Percentiles rank a stretch among this genome's conserved stretches.
These are phyloP conservation scores for Tanypteryx hageni DNA, from an alignment of 2,888 invertebrate species.

Conservation along the genomic window DNA sequence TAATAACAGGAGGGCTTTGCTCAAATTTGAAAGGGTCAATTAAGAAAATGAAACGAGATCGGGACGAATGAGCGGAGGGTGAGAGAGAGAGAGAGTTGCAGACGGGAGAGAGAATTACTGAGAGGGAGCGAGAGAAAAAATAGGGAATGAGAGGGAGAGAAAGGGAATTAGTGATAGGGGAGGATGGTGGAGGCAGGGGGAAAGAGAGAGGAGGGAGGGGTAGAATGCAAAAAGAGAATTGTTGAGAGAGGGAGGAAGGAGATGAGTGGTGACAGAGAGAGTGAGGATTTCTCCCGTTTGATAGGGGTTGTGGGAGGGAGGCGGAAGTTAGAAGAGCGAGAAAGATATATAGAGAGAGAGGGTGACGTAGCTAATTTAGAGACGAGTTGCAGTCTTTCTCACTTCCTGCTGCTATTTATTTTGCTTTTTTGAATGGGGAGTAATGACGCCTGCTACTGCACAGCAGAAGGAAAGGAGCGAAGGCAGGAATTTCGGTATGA, in stretches of 20 bases:
- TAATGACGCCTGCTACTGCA: background rate
- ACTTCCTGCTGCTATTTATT: background rate
- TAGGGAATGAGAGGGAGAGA: background rate
- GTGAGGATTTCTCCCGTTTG: too few species aligned
- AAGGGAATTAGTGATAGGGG: background rate
- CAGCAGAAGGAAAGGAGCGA: background rate
- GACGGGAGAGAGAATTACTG: background rate
- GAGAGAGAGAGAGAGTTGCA: background rate
- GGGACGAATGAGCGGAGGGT: background rate
- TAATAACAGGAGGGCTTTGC: constrained; percentile 1
- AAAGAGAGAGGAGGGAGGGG: too few species aligned
- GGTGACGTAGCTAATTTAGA: background rate
- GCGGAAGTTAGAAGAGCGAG: background rate
- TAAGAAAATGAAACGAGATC: constrained; percentile 4
- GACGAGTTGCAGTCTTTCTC: constrained; percentile 5
- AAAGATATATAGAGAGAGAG: background rate
- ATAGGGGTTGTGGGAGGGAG: background rate
- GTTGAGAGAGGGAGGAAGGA: too few species aligned
- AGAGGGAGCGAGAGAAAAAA: background rate
- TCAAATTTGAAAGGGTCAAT: constrained; percentile 19
- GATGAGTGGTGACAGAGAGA: too few species aligned
- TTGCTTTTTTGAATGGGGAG: background rate
- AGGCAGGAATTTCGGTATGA: background rate
- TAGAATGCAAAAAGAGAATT: background rate
- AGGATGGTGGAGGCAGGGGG: background rate